phyloP scores from a whole-genome alignment of 1,140 invertebrate species.

The Sycobia sp. region DNA sequence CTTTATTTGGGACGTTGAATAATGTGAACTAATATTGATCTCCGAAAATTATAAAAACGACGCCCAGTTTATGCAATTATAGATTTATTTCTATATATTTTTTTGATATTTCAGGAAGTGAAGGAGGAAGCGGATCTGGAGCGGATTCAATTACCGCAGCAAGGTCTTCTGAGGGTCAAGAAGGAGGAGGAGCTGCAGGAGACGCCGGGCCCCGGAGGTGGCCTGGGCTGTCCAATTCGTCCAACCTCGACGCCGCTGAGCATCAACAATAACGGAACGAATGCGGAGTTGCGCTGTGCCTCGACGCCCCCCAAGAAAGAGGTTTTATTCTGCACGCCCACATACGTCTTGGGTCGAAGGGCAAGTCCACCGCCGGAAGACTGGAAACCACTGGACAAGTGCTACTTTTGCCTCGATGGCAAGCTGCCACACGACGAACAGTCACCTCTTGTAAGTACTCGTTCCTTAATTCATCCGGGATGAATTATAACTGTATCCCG shows the following conservation, averaged over 20 bases:
- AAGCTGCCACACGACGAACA: conserved; percentile 69
- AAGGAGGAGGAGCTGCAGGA: conserved; percentile 59
- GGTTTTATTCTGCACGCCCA: conserved; percentile 42
- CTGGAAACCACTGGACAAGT: conserved; percentile 84
- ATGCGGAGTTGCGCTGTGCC: conserved; percentile 34
- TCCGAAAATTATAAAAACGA: no score
- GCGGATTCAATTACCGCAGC: conserved; percentile 53
- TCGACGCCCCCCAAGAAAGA: conserved; percentile 38
- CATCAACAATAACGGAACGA: conserved; percentile 42
- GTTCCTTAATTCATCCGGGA: neutral
- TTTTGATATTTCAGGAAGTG: no score
- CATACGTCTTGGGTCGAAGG: conserved; percentile 45
- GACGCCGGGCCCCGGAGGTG: conserved; percentile 43
- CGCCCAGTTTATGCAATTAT: no score
- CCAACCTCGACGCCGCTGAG: conserved; percentile 39
- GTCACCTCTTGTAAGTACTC: conserved; percentile 64
- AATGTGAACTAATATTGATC: no score
- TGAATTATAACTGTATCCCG: no score
- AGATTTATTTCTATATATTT: no score
- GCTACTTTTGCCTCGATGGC: conserved; percentile 85
- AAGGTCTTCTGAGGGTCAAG: conserved; percentile 58
- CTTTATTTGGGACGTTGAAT: no score
- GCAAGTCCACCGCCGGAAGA: conserved; percentile 69
- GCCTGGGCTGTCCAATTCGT: conserved; percentile 29
- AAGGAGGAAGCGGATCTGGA: conserved; percentile 50